These are phyloP conservation scores for Venusia cambrica DNA, from an alignment of 2,888 invertebrate species.

Conservation along the genomic window DNA sequence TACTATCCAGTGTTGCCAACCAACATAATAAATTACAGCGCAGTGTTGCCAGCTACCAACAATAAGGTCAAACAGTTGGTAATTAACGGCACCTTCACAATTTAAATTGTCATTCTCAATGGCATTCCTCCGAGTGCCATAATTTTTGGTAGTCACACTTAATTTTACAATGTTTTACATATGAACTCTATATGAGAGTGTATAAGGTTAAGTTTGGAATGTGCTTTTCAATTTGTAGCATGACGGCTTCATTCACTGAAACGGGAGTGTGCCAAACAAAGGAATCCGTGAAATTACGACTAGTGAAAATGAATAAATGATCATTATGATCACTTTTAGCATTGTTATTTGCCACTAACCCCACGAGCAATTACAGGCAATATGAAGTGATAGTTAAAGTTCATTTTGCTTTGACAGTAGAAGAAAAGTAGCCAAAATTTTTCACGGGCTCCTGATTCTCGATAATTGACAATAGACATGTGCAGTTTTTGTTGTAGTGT, in stretches of 20 bases:
- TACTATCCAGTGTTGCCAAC: constrained; percentile 16
- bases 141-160: constrained; percentile 46
- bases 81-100: constrained; percentile 30
- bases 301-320: constrained; percentile 55
- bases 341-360: constrained; percentile 13
- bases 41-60: too few relatives aligned
- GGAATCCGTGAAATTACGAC: constrained; percentile 56
- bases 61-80: constrained; percentile 14
- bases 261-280: constrained; percentile 56
- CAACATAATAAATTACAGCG: too few relatives aligned
- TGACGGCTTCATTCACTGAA: constrained; percentile 47
- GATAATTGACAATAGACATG: constrained; percentile 42
- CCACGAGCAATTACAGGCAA: neutral
- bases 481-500: constrained; percentile 13
- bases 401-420: neutral
- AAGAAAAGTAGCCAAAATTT: constrained; percentile 11
- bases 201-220: constrained; percentile 32
- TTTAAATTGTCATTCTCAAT: constrained; percentile 42
- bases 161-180: constrained; percentile 31
- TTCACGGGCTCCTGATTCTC: constrained; percentile 36
- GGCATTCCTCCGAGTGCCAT: constrained; percentile 44
- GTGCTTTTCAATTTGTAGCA: constrained; percentile 21
- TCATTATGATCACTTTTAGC: constrained; percentile 45
- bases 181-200: constrained; percentile 20
- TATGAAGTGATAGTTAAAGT: constrained; percentile 1